These are phyloP conservation scores for Melangyna quadrimaculata DNA, from an alignment of 2,888 invertebrate species.

Conservation along the genomic window DNA sequence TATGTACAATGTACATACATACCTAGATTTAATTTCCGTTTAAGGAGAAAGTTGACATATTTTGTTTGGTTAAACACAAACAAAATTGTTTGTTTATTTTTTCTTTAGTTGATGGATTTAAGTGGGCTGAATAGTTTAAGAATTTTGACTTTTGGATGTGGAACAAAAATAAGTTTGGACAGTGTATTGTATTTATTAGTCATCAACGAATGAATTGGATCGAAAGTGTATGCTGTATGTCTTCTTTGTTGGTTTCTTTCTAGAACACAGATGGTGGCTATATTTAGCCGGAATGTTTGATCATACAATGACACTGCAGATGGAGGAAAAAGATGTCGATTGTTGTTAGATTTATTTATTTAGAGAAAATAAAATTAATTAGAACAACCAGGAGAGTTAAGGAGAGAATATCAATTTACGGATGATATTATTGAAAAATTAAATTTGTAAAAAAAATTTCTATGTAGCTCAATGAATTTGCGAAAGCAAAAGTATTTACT, in stretches of 20 bases:
- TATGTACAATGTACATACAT: no score
- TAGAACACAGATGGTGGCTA: neutral
- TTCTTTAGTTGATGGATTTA: constrained; percentile 11
- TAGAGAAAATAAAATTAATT: neutral
- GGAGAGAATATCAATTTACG: neutral
- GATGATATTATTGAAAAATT: neutral
- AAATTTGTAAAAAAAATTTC: no score
- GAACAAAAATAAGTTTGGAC: constrained; percentile 49
- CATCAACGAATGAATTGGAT: constrained; percentile 33
- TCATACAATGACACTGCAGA: neutral
- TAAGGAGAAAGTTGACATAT: constrained; percentile 55
- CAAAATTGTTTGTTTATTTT: neutral
- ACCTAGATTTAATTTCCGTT: constrained; percentile 39
- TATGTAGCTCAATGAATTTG: no score
- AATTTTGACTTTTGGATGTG: constrained; percentile 58
- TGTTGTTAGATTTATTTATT: neutral
- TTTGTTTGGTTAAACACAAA: constrained; percentile 17
- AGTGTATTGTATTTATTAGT: constrained; percentile 27
- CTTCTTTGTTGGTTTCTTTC: neutral
- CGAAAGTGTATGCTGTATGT: neutral
- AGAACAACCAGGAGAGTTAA: neutral
- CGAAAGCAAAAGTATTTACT: no score
- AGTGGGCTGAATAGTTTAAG: constrained; percentile 46
- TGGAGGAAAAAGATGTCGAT: neutral
- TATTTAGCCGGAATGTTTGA: neutral